Base-by-base conservation (phyloP, 2,888 invertebrate species). In the Epinotia ramella region DNA sequence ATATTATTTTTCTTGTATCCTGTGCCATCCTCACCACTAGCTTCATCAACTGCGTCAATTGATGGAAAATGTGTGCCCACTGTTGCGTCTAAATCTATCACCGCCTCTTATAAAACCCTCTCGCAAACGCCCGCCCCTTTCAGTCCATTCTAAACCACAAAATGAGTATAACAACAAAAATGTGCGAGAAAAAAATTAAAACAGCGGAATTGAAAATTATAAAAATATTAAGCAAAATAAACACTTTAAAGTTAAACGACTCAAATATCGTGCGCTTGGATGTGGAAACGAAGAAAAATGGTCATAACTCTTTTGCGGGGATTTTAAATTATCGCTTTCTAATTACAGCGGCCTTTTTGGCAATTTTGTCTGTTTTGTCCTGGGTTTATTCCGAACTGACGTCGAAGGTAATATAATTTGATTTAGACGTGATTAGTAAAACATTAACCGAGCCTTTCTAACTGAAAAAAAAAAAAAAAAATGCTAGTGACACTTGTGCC, bases 161-260 rank as follows among this genome's bases (percentile, higher is more conserved):
- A 77, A 92, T 92, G 92, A 85, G 78, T 73, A 81, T 81, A 74
- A 77, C 77, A 5, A 82, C 77, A 5, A 82, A 81, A 82, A 78
- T 82, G 4, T 87, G 86, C 56, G 90, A 91, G 0, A 93, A 92
- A 81, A 92, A 89, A 79, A 73, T 85, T 4, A 94, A 93, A 89
- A 79, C 81, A 0, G 91, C 91, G 0, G 93, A 94, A 82, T 68
- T 86, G 3, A 93, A 91, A 87, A 59, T 94, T 3, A 78, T 82
- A 4, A 92, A 90, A 84, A 90, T 94, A 72, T 66, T 93, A 0
- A 84, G 81, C 20, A 94, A 92, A 86, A 90, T 93, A 2, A 85
- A 91, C 2, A 79, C 76, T 77, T 83, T 89, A 3, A 90, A 91
- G 78, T 81, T 94, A 4, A 87, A 79, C 72, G 83, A 82, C 79